These are phyloP conservation scores for Eurystomus gularis DNA, from an alignment of 2,113 vertebrate genomes.

Conservation along the genomic window DNA sequence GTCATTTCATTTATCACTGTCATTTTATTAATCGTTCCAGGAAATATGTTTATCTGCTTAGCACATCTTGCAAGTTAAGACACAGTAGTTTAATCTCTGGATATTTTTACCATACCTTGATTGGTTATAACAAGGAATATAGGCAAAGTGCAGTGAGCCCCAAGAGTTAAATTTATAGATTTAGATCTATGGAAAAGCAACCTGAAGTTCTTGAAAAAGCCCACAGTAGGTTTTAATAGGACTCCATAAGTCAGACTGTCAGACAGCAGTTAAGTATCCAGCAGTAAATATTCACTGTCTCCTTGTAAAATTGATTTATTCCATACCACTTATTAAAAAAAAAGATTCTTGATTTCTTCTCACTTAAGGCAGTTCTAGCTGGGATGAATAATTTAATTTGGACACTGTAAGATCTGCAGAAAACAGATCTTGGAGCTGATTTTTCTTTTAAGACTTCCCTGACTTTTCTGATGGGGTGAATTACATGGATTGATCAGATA, in stretches of 20 bases:
- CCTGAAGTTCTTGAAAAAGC: neutral
- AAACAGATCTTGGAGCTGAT: neutral
- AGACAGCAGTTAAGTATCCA: neutral
- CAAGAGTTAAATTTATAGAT: neutral
- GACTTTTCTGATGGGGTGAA: neutral
- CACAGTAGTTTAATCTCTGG: neutral
- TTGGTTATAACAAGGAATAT: neutral
- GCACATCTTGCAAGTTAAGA: neutral
- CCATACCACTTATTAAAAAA: neutral
- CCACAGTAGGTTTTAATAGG: neutral
- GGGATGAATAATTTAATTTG: neutral
- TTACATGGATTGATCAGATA: neutral
- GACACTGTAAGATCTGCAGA: neutral
- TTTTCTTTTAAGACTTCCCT: neutral
- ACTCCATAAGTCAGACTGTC: neutral
- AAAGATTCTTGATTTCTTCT: neutral
- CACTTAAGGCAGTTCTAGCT: neutral
- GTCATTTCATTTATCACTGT: neutral
- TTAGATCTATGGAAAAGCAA: neutral
- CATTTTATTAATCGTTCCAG: neutral
- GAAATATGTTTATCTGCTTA: neutral
- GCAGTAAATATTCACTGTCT: neutral
- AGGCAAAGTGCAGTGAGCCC: neutral
- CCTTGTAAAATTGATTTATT: neutral
- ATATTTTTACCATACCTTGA: neutral